These are phyloP conservation scores for Thermophis baileyi DNA, from an alignment of 2,113 vertebrate species.

Conservation along the genomic window DNA sequence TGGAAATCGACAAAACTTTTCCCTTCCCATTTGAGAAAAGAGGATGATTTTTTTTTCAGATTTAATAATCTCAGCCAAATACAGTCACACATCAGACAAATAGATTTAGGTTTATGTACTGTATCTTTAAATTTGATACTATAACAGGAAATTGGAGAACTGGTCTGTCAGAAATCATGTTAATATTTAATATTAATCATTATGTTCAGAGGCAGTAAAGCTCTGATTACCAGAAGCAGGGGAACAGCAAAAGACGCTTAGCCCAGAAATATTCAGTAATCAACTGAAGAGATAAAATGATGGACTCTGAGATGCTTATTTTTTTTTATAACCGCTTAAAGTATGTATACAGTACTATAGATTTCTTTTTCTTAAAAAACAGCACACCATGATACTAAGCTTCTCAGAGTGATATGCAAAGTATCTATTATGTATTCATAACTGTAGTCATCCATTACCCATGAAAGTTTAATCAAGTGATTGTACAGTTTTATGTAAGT, in stretches of 20 bases:
- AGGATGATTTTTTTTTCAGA: neutral
- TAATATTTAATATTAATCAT: neutral
- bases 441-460: slow-evolving; percentile 24
- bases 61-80: neutral
- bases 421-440: neutral
- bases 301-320: neutral
- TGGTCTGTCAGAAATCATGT: neutral
- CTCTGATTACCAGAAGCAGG: neutral
- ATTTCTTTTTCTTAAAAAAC: neutral
- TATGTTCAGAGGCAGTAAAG: neutral
- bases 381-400: neutral
- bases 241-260: neutral
- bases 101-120: neutral
- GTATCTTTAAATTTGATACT: neutral
- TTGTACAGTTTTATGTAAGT: neutral
- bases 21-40: neutral
- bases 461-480: slow-evolving; percentile 2
- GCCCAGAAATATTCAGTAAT: neutral
- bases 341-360: neutral
- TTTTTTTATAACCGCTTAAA: neutral
- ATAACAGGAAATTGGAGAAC: neutral
- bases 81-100: neutral
- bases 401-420: neutral
- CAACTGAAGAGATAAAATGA: neutral
- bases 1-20: neutral